phyloP scores from a whole-genome alignment of 2,888 invertebrate genomes.

The Cheilosia urbana region DNA sequence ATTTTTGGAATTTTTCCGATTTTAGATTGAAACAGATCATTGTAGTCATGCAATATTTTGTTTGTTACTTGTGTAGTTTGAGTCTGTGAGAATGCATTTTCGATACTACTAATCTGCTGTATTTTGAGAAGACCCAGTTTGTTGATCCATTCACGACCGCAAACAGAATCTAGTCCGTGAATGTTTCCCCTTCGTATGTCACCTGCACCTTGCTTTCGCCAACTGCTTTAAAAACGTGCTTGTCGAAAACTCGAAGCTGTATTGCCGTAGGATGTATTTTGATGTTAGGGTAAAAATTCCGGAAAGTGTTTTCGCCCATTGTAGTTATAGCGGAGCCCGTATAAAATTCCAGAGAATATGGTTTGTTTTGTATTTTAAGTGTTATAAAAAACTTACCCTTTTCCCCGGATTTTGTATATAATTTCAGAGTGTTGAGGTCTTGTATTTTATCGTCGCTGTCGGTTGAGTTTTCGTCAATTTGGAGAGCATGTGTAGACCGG shows the following conservation, averaged over 20 bases:
- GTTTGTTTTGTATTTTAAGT: conserved; percentile 6
- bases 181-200: background rate
- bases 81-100: background rate
- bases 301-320: background rate
- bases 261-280: background rate
- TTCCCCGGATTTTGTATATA: background rate
- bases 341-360: conserved; percentile 1
- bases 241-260: background rate
- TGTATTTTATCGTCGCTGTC: too few relatives aligned
- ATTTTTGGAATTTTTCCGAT: background rate
- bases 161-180: background rate
- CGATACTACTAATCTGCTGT: background rate
- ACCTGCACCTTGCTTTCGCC: background rate
- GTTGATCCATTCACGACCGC: background rate
- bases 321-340: background rate
- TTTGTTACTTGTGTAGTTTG: background rate
- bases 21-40: background rate
- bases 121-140: background rate
- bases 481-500: background rate
- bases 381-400: too few relatives aligned
- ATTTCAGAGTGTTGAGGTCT: background rate
- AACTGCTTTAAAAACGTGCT: background rate
- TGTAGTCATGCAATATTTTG: background rate
- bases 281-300: background rate
- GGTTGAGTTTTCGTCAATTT: background rate